phyloP scores from a whole-genome alignment of 2,113 vertebrate species.

The Miniopterus natalensis region DNA sequence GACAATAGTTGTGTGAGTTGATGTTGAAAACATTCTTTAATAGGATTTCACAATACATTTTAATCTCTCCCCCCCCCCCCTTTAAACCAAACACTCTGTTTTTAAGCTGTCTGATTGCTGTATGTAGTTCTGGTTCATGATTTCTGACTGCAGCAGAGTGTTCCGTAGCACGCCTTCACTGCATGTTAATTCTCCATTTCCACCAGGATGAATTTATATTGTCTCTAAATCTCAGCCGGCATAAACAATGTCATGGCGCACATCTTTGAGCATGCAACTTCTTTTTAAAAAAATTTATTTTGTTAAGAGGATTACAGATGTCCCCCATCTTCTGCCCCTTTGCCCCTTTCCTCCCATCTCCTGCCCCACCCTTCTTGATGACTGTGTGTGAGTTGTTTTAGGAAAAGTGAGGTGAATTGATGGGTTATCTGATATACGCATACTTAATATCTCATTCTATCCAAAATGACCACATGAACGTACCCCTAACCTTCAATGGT shows the following conservation, averaged over 20 bases:
- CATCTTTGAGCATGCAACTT: no score
- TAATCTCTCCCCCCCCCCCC: not conserved
- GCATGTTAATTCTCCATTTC: not conserved
- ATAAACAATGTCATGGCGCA: no score
- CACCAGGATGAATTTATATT: not conserved
- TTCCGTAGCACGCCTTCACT: not conserved
- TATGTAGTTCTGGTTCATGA: not conserved
- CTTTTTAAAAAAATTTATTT: no score
- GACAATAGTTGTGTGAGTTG: not conserved
- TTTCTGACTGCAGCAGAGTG: not conserved
- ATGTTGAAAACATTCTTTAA: not conserved
- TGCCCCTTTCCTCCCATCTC: no score
- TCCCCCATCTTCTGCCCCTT: no score
- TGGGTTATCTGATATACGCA: not conserved
- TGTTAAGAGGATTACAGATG: no score
- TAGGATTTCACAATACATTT: not conserved
- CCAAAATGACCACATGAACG: not conserved
- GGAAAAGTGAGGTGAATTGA: not conserved
- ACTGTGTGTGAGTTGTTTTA: not conserved
- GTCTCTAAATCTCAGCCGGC: not conserved
- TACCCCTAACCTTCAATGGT: not conserved
- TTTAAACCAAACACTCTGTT: not conserved
- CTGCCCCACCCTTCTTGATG: not conserved
- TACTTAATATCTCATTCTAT: not conserved
- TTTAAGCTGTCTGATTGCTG: not conserved